Percentiles rank a stretch among this genome's conserved stretches.
Evolutionary conservation across 2,888 invertebrate genomes (phyloP).

Genomic region (Aphodius granarius): DNA sequence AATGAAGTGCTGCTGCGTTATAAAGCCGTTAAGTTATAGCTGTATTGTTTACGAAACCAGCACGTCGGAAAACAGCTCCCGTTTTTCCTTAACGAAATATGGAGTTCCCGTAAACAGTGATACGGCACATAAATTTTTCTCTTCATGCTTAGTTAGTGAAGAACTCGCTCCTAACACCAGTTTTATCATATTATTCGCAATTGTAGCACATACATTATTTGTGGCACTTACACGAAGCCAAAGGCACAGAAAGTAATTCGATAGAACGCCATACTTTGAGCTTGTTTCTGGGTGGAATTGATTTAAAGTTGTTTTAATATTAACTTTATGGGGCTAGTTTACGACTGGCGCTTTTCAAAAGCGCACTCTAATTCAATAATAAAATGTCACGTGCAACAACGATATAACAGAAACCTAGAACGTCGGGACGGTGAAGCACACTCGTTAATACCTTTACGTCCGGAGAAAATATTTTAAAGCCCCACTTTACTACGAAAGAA

Average conservation of each 20-base stretch:
- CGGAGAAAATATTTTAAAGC: not conserved
- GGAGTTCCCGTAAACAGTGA: not conserved
- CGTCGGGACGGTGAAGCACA: not conserved
- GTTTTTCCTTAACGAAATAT: not conserved
- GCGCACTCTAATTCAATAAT: not conserved
- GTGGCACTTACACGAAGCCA: not conserved
- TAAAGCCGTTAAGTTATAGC: not conserved
- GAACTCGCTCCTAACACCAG: not conserved
- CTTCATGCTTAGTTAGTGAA: not conserved
- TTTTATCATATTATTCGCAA: not conserved
- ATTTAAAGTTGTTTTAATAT: not conserved
- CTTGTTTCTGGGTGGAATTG: not conserved
- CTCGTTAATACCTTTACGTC: not conserved
- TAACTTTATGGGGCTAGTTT: not conserved
- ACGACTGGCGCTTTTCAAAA: not conserved
- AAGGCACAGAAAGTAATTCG: not conserved
- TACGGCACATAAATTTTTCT: not conserved
- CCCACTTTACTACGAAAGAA: not conserved
- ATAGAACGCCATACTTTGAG: not conserved
- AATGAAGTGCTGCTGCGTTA: not conserved
- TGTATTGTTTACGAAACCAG: not conserved
- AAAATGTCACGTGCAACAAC: not conserved
- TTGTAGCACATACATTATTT: too few relatives aligned
- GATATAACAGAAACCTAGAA: not conserved
- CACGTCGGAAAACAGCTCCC: not conserved